A percentile compares a stretch with the other conserved stretches of the same genome.
phyloP scores from a whole-genome alignment of 2,113 vertebrate genomes.

The Scortum barcoo region DNA sequence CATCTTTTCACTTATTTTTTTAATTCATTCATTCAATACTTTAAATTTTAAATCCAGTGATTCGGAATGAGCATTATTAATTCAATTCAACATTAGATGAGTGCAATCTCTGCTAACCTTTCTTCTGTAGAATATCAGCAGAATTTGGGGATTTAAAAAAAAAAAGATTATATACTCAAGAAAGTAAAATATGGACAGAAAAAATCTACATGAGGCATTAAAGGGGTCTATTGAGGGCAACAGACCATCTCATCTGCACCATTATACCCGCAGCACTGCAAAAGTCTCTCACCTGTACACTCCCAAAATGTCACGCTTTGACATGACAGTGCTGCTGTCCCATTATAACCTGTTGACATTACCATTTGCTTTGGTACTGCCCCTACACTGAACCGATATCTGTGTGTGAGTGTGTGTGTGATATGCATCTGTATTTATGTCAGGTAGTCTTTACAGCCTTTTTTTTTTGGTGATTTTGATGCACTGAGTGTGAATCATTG shows the following conservation, averaged over 20 bases:
- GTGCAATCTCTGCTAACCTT: neutral
- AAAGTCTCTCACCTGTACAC: constrained; percentile 12
- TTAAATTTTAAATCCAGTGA: neutral
- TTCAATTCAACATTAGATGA: neutral
- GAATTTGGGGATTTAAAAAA: neutral
- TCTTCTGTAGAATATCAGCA: neutral
- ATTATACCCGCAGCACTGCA: neutral
- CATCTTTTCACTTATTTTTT: neutral
- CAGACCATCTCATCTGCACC: constrained; percentile 24
- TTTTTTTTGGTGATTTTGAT: constrained; percentile 46
- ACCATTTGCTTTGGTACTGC: constrained; percentile 5
- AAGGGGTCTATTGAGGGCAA: constrained; percentile 1
- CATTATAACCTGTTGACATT: constrained; percentile 28
- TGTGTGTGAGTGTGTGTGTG: neutral
- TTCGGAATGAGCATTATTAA: neutral
- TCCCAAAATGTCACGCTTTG: neutral
- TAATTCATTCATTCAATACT: neutral
- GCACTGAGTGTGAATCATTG: constrained; percentile 43
- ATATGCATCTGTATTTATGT: constrained; percentile 20
- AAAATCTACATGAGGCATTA: neutral
- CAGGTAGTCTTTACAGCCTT: neutral
- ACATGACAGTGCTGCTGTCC: neutral
- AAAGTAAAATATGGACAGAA: neutral
- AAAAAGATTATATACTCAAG: neutral
- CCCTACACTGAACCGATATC: constrained; percentile 30